phyloP scores from a whole-genome alignment of 37 sponge, comb jelly and placozoan species.

The Bolinopsis microptera region DNA sequence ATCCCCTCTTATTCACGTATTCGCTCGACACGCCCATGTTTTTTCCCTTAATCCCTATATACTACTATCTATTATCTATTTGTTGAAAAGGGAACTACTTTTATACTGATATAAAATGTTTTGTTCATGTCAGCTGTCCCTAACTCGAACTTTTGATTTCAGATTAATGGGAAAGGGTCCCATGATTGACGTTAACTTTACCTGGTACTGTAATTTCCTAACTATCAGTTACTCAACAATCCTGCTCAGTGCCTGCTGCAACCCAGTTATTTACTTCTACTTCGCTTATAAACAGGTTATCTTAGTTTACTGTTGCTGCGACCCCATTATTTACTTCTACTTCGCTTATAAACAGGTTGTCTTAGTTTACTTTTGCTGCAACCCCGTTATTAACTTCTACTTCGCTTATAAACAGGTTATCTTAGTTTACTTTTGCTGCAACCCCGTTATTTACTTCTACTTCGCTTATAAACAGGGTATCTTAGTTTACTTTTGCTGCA shows the following conservation, averaged over 20 bases:
- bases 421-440: background rate
- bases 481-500: background rate
- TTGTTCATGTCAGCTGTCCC: too few relatives aligned
- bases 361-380: background rate
- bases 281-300: conserved; percentile 53
- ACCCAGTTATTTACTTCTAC: conserved; percentile 51
- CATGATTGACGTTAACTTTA: background rate
- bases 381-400: conserved; percentile 45
- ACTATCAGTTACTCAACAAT: conserved; percentile 16
- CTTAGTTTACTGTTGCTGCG: background rate
- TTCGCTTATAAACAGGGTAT: conserved; percentile 48
- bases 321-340: conserved; percentile 45
- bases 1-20: too few relatives aligned
- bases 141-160: background rate
- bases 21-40: too few relatives aligned
- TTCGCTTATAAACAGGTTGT: conserved; percentile 48
- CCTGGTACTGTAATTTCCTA: conserved; percentile 4
- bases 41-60: too few relatives aligned
- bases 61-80: too few relatives aligned
- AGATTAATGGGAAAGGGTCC: background rate
- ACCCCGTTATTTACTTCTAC: conserved; percentile 50
- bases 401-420: conserved; percentile 53
- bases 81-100: too few relatives aligned
- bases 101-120: too few relatives aligned
- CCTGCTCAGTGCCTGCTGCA: conserved; percentile 14